A percentile compares a stretch with the other conserved stretches of the same genome.
phyloP scores from a whole-genome alignment of 2,888 invertebrate genomes.

The Malthinus seriepunctatus region DNA sequence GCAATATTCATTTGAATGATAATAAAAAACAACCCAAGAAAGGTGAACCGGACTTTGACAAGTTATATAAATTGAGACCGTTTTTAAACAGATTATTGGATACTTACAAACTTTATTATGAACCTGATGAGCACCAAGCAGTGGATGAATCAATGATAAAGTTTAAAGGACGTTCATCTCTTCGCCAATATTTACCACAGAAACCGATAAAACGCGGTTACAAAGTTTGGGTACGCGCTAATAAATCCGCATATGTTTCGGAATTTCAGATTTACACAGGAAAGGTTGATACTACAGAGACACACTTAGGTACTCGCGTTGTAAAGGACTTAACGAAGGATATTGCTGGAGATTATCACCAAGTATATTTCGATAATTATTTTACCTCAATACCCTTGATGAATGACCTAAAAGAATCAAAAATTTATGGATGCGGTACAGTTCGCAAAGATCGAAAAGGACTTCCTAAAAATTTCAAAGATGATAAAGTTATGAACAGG shows the following conservation, averaged over 20 bases:
- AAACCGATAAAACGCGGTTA: no score
- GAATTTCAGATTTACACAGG: constrained; percentile 42
- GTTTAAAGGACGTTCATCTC: no score
- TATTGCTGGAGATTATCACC: constrained; percentile 24
- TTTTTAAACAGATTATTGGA: constrained; percentile 29
- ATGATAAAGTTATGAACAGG: no score
- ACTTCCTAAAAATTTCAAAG: no score
- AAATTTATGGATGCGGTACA: no score
- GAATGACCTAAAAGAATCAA: constrained; percentile 23
- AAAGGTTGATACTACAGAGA: constrained; percentile 40
- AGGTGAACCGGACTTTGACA: constrained; percentile 30
- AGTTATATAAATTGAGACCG: constrained; percentile 38
- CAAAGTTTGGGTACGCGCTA: constrained; percentile 36
- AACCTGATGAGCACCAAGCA: constrained; percentile 22
- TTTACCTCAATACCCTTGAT: constrained; percentile 32
- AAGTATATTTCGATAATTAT: constrained; percentile 38
- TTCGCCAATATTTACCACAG: no score
- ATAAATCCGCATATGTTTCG: constrained; percentile 34
- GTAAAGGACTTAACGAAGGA: constrained; percentile 19
- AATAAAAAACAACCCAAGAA: constrained; percentile 26
- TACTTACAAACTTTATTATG: constrained; percentile 23
- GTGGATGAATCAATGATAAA: constrained; percentile 40
- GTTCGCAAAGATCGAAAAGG: no score
- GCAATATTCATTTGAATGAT: no score
- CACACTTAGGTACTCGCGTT: constrained; percentile 27